Base-by-base conservation (phyloP, 35 echinoderm and acorn worm genomes). In the Apostichopus japonicus region DNA sequence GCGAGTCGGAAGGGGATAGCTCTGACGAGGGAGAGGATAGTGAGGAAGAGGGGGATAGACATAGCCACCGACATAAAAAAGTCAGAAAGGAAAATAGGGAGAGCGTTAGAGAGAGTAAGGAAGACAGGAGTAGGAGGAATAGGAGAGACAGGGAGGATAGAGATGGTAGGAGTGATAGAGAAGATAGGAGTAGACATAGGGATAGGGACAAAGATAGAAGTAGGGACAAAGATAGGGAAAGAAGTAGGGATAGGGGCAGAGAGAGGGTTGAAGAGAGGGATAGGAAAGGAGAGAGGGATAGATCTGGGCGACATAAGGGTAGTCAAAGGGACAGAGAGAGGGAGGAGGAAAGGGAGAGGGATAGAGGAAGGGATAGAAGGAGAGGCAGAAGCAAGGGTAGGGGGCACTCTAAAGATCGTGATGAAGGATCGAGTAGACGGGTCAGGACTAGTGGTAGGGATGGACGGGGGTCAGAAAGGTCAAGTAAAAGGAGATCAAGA, bases 401-500 rank as follows among this genome's bases (percentile, higher is more conserved):
- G 63, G 7, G 62, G 16, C 86, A 72, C 16, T 72, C 63, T 52
- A 72, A 17, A 27, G 86, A 91, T 5, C 78, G 76, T 91, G 54
- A 91, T 56, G 52, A 23, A 8, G 53, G 24, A 3, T 78, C 72
- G 0, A 91, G 77, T 33, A 67, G 54, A 61, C 4, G 72, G 72
- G 44, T 51, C 44, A 89, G 86, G 62, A 89, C 61, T 72, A 82
- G 23, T 44, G 33, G 33, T 44, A 44, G 33, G 23, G 79, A 82
- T 54, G 21, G 8, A 8, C 14, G 84, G 21, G 22, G 54, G 53
- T 33, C 79, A 82, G 84, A 87, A 51, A 57, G 54, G 58, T 87
- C 84, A 62, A 87, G 84, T 62, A 87, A 56, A 16, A 87, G 59
- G 84, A 56, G 54, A 56, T 87, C 84, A 8, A 87, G 84, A 65